Base-by-base conservation (phyloP, 2,113 vertebrate genomes). In the Narcine bancroftii region DNA sequence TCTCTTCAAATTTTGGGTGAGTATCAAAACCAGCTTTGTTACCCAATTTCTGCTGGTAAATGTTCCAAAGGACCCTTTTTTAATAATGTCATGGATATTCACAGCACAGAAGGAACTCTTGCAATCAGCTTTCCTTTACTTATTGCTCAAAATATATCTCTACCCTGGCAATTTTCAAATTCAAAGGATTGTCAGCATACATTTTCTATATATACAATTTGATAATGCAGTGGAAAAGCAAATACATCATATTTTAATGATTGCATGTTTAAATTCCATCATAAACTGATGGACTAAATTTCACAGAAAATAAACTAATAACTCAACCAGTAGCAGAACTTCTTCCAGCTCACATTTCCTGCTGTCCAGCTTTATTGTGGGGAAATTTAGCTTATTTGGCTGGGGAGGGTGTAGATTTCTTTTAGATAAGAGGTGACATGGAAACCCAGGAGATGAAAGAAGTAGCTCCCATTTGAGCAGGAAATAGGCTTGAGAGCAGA, bases 1-100 rank as follows among this genome's bases (percentile, higher is more conserved):
- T 93, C 83, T 94, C 92, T 81, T 92, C 50, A 47, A 60, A 36
- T 36, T n/a, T 36, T 15, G 53, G 81, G 81, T 87, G 81, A 87
- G 81, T 87, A 87, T 87, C 53, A 87, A n/a, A 56, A 63, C 81
- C 53, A 60, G 50, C 53, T 60, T 87, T 36, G 9, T 21, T 87
- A 60, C n/a, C 53, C 36, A 0, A n/a, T 60, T 36, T 33, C 53
- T 87, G 33, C 81, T 63, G 33, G 53, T 60, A n/a, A 36, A 85
- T 36, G 53, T 36, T 60, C 17, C 42, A 79, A 5, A 36, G 19
- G 1, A 29, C 13, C 50, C 53, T 63, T 53, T 36, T 13, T n/a
- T 87, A 33, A n/a, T 39, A 63, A 13, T 85, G 33, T 87, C 53
- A 87, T 39, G 19, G 81, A 36, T n/a, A 56, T 24, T 87, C 36